Evolutionary conservation across 2,888 invertebrate species (phyloP), one percentile per base, ranked within the genome.

Genomic region (Drosophila mimetica): DNA sequence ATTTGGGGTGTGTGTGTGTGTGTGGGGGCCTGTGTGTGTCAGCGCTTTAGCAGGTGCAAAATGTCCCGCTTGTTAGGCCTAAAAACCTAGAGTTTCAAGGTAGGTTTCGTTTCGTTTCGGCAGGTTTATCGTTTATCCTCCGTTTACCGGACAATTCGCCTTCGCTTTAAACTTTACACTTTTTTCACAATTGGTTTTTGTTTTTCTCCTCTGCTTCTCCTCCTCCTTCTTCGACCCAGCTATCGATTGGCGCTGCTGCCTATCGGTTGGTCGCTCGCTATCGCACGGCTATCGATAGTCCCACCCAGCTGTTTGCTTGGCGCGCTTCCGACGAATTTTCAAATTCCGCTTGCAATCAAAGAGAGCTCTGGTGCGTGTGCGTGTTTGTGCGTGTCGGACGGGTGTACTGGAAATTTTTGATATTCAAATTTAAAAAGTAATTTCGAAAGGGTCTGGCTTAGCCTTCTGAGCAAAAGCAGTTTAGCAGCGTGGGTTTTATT

Each of bases 111-210:
- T 28, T 42, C 41, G 61, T 9, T 25, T 34, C 61, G 59, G 61
- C 61, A 69, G 86, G 59, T 79, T 30, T 34, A 14, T 53, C 32
- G 54, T 59, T 25, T 48, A 53, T 36, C 47, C 37, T 54, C 51
- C 32, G 30, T 53, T 57, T 54, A 37, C 30, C 34, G 18, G 13
- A 20, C 39, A 16, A 39, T 13, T 18, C 11, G 5, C 16, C 39
- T 34, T 30, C 42, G 48, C 37, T 46, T 72, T 54, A 74, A 78
- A 82, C 75, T 78, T 82, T 73, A 70, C 66, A 81, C 73, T 89
- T 89, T 83, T 83, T 87, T 75, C 75, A 69, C 86, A 74, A 57
- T 74, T 72, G 53, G 47, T 71, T 70, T 77, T 74, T 72, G 63
- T 79, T 79, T 71, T 50, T 50, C 65, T 65, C 41, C 63, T 81